Percentiles rank a stretch among this genome's conserved stretches.
phyloP scores from a whole-genome alignment of 2,888 invertebrate genomes.

The Halictus quadricinctus region DNA sequence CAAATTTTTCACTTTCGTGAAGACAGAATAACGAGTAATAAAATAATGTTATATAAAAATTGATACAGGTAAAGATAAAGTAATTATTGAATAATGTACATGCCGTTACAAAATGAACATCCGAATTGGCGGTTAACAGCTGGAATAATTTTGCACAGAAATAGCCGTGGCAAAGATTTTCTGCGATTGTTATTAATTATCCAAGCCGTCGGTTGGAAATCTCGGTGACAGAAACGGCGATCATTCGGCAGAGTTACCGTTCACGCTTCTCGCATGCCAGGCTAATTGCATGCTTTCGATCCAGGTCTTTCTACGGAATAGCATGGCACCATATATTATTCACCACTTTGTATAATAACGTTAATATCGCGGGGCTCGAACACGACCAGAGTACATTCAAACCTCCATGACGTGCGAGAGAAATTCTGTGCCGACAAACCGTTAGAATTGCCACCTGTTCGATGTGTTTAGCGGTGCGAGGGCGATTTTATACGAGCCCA shows the following conservation, averaged over 20 bases:
- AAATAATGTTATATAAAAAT: not conserved
- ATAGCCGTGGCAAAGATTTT: not conserved
- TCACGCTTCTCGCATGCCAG: not conserved
- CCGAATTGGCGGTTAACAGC: no score
- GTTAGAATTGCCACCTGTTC: slow-evolving; percentile 57
- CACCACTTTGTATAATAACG: slow-evolving; percentile 22
- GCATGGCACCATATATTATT: not conserved
- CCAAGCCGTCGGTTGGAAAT: not conserved
- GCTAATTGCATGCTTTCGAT: slow-evolving; percentile 8
- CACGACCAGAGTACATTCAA: slow-evolving; percentile 10
- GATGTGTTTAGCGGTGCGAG: slow-evolving; percentile 25
- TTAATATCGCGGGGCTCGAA: slow-evolving; percentile 26
- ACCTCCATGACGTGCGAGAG: slow-evolving; percentile 29
- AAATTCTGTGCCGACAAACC: slow-evolving; percentile 57
- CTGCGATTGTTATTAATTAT: not conserved
- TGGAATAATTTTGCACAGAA: not conserved
- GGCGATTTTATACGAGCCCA: slow-evolving; percentile 17
- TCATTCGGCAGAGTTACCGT: not conserved
- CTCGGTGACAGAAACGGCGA: not conserved
- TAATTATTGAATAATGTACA: not conserved
- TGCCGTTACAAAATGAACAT: not conserved
- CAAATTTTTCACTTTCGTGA: not conserved
- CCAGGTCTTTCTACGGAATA: not conserved
- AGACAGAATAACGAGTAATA: not conserved
- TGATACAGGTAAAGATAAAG: not conserved